phyloP scores from a whole-genome alignment of 1,140 invertebrate species.

The Semibalanus balanoides region DNA sequence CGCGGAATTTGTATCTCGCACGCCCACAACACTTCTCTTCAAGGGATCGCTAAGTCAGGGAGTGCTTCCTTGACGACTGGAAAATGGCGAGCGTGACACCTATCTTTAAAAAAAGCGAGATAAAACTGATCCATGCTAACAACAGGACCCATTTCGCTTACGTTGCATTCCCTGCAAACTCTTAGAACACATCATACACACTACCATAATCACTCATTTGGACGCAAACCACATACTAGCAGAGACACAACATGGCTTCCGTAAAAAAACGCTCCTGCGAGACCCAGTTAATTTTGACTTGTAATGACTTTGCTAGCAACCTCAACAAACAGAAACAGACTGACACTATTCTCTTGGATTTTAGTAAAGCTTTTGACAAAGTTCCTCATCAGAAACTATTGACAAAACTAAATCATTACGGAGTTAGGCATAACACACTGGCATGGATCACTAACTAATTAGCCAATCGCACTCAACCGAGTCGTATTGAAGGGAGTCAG shows the following conservation, averaged over 20 bases:
- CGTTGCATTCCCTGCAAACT: constrained; percentile 5
- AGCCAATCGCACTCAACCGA: not conserved
- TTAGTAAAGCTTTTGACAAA: constrained; percentile 6
- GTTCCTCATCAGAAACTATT: constrained; percentile 3
- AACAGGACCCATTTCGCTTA: not conserved
- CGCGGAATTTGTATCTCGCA: not conserved
- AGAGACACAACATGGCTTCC: constrained; percentile 3
- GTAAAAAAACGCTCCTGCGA: not conserved
- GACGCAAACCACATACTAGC: not conserved
- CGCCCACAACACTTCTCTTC: not conserved
- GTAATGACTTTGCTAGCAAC: not conserved
- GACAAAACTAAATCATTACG: constrained; percentile 1
- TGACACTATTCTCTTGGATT: not conserved
- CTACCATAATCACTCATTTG: not conserved
- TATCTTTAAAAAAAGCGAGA: constrained; percentile 7
- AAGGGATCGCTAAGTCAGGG: not conserved
- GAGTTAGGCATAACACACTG: not conserved
- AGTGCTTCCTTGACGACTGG: constrained; percentile 1
- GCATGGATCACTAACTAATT: not conserved
- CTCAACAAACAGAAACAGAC: not conserved
- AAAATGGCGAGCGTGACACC: not conserved
- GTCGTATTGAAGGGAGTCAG: not conserved
- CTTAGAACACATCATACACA: not conserved
- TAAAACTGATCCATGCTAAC: constrained; percentile 8
- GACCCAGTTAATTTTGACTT: not conserved